Conservation (phyloP, 2,113 vertebrate species). For the Columbina picui region DNA sequence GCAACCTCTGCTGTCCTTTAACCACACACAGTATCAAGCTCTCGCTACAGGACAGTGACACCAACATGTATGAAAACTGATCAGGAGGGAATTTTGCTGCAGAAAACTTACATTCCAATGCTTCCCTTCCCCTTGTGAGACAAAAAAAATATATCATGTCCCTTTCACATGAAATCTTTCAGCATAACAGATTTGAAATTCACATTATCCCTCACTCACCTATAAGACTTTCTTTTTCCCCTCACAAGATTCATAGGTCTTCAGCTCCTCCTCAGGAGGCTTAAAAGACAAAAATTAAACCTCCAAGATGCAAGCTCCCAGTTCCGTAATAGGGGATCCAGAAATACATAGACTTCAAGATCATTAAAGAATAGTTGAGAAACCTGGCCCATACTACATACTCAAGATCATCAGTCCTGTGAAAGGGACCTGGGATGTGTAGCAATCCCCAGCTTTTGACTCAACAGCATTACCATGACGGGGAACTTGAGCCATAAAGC, state of each 20-base stretch:
- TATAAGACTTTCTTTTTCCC: not conserved
- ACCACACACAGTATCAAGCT: not conserved
- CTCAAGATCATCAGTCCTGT: not conserved
- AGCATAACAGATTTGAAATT: not conserved
- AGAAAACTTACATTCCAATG: not conserved
- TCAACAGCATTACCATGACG: accelerated
- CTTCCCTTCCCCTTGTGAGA: not conserved
- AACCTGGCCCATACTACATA: not conserved
- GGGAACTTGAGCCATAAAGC: accelerated
- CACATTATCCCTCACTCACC: not conserved
- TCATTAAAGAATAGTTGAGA: not conserved
- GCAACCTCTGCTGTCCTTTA: not conserved
- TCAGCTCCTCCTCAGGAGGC: not conserved
- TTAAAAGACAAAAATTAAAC: not conserved
- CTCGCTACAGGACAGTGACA: not conserved
- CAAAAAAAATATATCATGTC: not conserved
- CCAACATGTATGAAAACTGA: not conserved
- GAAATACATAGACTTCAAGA: not conserved
- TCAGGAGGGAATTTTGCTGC: not conserved
- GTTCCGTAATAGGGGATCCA: not conserved
- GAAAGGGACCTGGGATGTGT: not conserved
- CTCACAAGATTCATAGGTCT: not conserved
- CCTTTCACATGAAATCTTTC: not conserved
- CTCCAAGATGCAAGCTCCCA: not conserved
- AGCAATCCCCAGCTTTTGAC: not conserved